These are phyloP conservation scores for Pimpla rufipes DNA, from an alignment of 2,888 invertebrate species.

Conservation along the genomic window DNA sequence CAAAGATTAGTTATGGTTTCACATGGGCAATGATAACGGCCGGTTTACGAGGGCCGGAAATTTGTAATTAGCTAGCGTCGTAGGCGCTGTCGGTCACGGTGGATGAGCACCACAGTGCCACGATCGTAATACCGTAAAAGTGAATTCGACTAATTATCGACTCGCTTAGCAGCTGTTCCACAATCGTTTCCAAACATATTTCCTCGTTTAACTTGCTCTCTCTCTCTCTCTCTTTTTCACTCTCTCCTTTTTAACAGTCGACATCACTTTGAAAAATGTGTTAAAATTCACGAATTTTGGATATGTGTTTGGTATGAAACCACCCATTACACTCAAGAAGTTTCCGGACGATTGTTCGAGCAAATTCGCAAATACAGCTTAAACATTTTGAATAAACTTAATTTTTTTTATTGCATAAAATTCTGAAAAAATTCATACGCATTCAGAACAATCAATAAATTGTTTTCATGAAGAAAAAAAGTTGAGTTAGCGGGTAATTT, in stretches of 20 bases:
- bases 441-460: too few species aligned
- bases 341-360: too few species aligned
- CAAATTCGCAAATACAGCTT: too few species aligned
- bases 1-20: constrained; percentile 28
- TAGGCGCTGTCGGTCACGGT: constrained; percentile 40
- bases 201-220: neutral
- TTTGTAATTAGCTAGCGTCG: constrained; percentile 54
- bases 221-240: neutral
- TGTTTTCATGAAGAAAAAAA: too few species aligned
- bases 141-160: constrained; percentile 76
- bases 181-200: constrained; percentile 46
- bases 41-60: constrained; percentile 49
- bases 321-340: too few species aligned
- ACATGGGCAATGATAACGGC: constrained; percentile 46
- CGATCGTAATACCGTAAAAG: constrained; percentile 72
- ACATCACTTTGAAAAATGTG: neutral
- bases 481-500: too few species aligned
- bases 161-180: constrained; percentile 74
- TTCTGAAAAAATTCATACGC: too few species aligned
- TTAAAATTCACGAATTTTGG: neutral
- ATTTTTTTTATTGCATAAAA: too few species aligned
- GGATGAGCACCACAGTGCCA: constrained; percentile 35
- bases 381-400: too few species aligned
- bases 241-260: neutral
- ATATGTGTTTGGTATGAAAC: too few species aligned